Base-by-base conservation (phyloP, 1,140 invertebrate genomes). In the Cydia strobilella region DNA sequence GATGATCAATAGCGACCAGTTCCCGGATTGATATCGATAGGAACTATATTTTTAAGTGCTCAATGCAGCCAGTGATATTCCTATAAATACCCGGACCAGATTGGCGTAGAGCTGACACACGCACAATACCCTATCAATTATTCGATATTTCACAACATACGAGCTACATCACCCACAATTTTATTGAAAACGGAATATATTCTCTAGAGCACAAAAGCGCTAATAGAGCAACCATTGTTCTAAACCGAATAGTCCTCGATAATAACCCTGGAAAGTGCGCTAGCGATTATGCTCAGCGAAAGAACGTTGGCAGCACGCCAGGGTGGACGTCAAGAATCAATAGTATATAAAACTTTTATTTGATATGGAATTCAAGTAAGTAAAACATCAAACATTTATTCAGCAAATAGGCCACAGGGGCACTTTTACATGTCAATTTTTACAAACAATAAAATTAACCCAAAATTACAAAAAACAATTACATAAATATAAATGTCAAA, bases 321-420 rank as follows among this genome's bases (percentile, higher is more conserved):
- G 78, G 76, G 76, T 75, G 74, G 75, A 76, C 82, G 85, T 86
- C 81, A 83, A 82, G 77, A 84, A 86, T 86, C 86, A 81, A 88
- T 88, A 74, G 77, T 76, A 86, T 75, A 85, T 84, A 82, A 83
- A 83, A 84, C 79, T 84, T 86, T 86, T 86, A 88, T 88, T 86
- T 75, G 81, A 86, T 73, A 18, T 81, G 78, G 75, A 76, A 84
- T 86, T 84, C 54, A 59, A 23, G 20, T n/a, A 18, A 3, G 25
- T 25, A n/a, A n/a, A n/a, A n/a, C n/a, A n/a, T n/a, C n/a, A n/a
- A n/a, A n/a, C n/a, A n/a, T n/a, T n/a, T n/a, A n/a, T n/a, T n/a
- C n/a, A n/a, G n/a, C n/a, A n/a, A n/a, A n/a, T n/a, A n/a, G n/a
- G n/a, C n/a, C n/a, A n/a, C n/a, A n/a, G n/a, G n/a, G n/a, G n/a